Base-by-base conservation (phyloP, 2,888 invertebrate genomes). In the Cryptocephalus moraei region DNA sequence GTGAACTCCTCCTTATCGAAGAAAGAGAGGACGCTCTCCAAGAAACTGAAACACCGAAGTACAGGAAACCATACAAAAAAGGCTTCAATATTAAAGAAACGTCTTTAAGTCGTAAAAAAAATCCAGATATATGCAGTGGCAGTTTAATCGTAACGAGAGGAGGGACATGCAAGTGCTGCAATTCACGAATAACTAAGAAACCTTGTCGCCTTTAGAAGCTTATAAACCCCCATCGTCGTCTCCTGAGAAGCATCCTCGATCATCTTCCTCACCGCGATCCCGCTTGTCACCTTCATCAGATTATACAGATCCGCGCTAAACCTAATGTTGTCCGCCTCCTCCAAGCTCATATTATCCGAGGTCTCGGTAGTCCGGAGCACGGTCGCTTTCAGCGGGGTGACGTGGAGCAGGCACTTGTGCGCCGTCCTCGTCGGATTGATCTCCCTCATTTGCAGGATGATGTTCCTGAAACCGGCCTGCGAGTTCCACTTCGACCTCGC, bases 351-450 rank as follows among this genome's bases (percentile, higher is more conserved):
- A 53, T 82, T 80, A 9, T 81, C 78, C 41, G 83, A 81, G 34
- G 86, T 80, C 66, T 92, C 91, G 1, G 84, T 83, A 57, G 86
- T 85, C 51, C 83, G 81, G 40, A 91, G 76, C 8, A 83, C 72
- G 4, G 73, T 68, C 0, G 86, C 78, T 52, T 77, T 75, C 11
- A 81, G 73, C 0, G 89, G 88, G 0, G 83, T 87, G 2, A 84
- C 80, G 51, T 78, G 61, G 6, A 79, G 62, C 66, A 75, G 75
- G 38, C 65, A 63, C 61, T 62, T 36, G 3, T 11, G 36, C n/a
- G 6, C 6, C n/a, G 4, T 6, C 4, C 4, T 36, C 12, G n/a
- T 12, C 1, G 63, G 61, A 14, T 58, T 54, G 48, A 77, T 74
- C 62, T 85, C 83, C 47, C 84, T 72, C 56, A 82, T 70, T 62